Percentiles rank a stretch among this genome's conserved stretches.
Evolutionary conservation across 2,113 vertebrate species (phyloP).

Genomic region (Sinosuthora webbiana): DNA sequence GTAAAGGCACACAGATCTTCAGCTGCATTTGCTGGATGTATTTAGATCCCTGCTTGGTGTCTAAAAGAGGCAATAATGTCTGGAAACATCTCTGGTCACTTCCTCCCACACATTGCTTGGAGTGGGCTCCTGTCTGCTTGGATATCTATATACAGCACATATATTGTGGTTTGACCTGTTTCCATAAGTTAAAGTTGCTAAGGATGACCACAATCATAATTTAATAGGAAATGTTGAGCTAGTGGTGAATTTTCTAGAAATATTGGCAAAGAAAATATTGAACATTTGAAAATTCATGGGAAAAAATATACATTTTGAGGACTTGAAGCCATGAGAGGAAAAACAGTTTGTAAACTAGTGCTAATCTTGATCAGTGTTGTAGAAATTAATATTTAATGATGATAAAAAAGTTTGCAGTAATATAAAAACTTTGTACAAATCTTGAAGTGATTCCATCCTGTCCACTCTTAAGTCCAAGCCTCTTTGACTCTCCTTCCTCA

Average conservation of each 20-base stretch:
- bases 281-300: background rate
- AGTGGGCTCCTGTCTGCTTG: too few species aligned
- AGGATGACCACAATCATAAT: background rate
- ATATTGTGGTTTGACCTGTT: conserved; percentile 34
- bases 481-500: background rate
- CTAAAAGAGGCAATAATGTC: too few species aligned
- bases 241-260: conserved; percentile 1
- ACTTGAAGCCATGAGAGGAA: background rate
- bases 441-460: background rate
- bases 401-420: background rate
- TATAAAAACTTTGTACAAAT: background rate
- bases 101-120: too few species aligned
- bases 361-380: background rate
- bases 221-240: background rate
- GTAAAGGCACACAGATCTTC: too few species aligned
- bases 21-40: too few species aligned
- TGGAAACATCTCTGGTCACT: too few species aligned
- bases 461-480: background rate
- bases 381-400: background rate
- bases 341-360: background rate
- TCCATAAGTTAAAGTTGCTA: background rate
- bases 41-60: too few species aligned
- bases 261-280: background rate
- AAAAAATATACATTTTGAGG: background rate
- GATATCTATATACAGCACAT: too few species aligned